Evolutionary conservation across 1,140 invertebrate genomes (phyloP), one percentile per base, ranked within the genome.

Genomic region (Spodoptera litura): DNA sequence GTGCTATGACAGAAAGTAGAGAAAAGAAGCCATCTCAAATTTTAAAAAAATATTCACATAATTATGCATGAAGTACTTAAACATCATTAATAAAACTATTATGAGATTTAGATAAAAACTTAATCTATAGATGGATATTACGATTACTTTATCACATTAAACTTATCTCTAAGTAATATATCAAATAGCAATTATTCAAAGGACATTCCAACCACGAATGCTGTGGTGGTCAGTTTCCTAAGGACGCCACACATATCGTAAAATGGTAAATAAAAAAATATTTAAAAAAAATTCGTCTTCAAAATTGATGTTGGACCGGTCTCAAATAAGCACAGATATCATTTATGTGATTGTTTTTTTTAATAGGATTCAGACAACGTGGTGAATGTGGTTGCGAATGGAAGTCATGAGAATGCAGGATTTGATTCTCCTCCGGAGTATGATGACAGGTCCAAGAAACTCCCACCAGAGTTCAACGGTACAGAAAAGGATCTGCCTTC

Each of bases 351-450:
- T 61, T 61, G 44, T 52, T 8, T 31, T 64, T 68, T 80, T 70
- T 73, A 79, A 53, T 70, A 86, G 83, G 81, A 85, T 35, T 52
- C 70, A 51, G 62, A 75, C 12, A 59, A 75, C 51, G 72, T 70
- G 25, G 72, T 70, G 25, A 80, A 74, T 61, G 72, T 25, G 10
- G 68, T 77, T 51, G 85, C 82, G 79, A 81, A 81, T 74, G 84
- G 82, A 4, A 81, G 62, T 49, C 73, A 80, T 8, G 20, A 61
- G 12, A 88, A 88, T 75, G 59, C 64, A 27, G 84, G 62, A 15
- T 88, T 87, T 76, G 84, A 83, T 35, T 61, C 83, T 25, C 71
- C 78, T 10, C 85, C 83, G 1, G 87, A 87, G 82, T 66, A 68
- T 25, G 51, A 56, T 0, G 77, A 82, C 13, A 8, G n/a, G 2